A percentile compares a stretch with the other conserved stretches of the same genome.
Conservation (phyloP, 2,113 vertebrate species). For the Numida meleagris region DNA sequence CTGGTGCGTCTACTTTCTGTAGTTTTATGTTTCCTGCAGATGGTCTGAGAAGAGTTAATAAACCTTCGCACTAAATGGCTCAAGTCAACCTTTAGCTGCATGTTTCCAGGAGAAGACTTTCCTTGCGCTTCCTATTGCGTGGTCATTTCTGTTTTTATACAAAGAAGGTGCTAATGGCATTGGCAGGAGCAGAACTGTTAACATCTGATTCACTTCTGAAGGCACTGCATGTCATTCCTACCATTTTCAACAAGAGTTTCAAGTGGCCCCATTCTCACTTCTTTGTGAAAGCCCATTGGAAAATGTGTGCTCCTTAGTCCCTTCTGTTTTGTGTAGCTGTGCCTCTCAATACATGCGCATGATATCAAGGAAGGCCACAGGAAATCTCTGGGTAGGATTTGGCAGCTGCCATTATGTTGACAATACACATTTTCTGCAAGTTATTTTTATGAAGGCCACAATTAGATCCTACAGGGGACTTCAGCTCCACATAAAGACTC, state of each 20-base stretch:
- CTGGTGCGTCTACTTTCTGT: background rate
- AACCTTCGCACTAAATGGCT: background rate
- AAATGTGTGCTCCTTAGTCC: background rate
- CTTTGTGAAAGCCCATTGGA: background rate
- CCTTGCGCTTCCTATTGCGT: background rate
- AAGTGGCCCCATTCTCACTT: background rate
- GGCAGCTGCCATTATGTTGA: background rate
- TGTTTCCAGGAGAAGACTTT: background rate
- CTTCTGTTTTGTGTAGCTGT: background rate
- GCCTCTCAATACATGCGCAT: background rate
- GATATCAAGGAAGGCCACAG: background rate
- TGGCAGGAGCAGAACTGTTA: background rate
- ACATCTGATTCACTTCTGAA: background rate
- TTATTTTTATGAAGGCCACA: background rate
- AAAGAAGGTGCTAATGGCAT: background rate
- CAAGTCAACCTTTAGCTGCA: background rate
- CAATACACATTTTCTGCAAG: background rate
- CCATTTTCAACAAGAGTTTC: background rate
- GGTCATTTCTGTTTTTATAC: background rate
- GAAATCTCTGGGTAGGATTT: background rate
- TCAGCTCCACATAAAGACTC: background rate
- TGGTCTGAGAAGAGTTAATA: background rate
- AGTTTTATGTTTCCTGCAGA: background rate
- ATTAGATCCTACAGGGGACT: background rate
- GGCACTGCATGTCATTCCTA: background rate